Percentiles rank a stretch among this genome's conserved stretches.
phyloP scores from a whole-genome alignment of 64 coral and sea anemone genomes.

The Anthopleura sola region DNA sequence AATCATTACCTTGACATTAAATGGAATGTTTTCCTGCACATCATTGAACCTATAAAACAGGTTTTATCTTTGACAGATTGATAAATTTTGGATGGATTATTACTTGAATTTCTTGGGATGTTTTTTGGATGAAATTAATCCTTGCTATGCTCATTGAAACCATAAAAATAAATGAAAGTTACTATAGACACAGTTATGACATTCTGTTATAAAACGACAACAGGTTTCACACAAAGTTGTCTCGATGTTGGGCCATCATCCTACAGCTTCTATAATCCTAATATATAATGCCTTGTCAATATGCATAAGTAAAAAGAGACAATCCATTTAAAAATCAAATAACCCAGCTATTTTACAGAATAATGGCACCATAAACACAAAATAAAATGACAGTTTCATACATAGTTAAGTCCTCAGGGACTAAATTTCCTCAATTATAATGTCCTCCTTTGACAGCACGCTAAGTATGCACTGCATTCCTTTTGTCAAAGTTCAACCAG shows the following conservation, averaged over 20 bases:
- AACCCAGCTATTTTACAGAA: slow-evolving; percentile 14
- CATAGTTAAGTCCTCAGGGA: neutral
- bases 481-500: neutral
- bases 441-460: neutral
- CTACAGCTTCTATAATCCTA: neutral
- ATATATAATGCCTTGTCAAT: neutral
- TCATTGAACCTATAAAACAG: neutral
- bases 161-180: neutral
- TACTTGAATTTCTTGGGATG: neutral
- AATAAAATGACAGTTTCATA: slow-evolving; percentile 8
- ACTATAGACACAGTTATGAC: neutral
- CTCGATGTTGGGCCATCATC: neutral
- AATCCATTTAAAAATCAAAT: slow-evolving; percentile 1
- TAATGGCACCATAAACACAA: neutral
- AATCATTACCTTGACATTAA: neutral
- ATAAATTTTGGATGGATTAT: neutral
- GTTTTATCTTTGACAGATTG: neutral
- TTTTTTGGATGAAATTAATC: neutral
- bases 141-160: neutral
- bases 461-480: neutral
- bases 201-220: slow-evolving; percentile 6
- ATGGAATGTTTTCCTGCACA: neutral
- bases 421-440: neutral
- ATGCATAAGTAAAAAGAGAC: slow-evolving; percentile 10
- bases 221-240: neutral